Conservation (phyloP, 2,113 vertebrate species). For the Rhea americana region DNA sequence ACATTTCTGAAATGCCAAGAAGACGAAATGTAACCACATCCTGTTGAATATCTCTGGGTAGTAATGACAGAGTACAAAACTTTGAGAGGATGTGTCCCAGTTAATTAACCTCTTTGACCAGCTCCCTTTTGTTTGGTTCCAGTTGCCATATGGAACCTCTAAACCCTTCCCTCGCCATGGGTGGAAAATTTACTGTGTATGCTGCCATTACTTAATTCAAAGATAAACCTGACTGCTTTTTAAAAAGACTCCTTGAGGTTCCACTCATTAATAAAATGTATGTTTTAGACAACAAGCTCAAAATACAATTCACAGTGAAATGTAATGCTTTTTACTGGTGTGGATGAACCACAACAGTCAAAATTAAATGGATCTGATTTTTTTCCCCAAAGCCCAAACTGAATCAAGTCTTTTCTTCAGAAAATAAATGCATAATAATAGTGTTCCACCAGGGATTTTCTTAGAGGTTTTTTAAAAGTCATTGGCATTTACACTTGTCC, state of each 20-base stretch:
- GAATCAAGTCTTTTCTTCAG: not conserved
- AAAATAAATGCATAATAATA: not conserved
- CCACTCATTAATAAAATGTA: constrained; percentile 38
- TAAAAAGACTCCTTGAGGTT: constrained; percentile 16
- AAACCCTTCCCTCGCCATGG: constrained; percentile 75
- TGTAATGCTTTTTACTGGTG: not conserved
- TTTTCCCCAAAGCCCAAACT: not conserved
- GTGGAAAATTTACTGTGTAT: constrained; percentile 22
- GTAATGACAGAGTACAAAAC: constrained; percentile 76
- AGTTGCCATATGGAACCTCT: constrained; percentile 87
- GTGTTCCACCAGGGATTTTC: not conserved
- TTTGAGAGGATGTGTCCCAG: constrained; percentile 74
- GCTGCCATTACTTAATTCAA: constrained; percentile 27
- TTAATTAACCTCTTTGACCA: constrained; percentile 78
- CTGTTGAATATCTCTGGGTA: constrained; percentile 71
- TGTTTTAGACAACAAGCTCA: not conserved
- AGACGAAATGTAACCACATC: constrained; percentile 69
- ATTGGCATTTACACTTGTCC: not conserved
- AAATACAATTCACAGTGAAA: not conserved
- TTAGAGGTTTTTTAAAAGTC: not conserved
- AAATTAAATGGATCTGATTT: not conserved
- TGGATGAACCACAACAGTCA: not conserved
- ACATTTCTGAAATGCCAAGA: constrained; percentile 73
- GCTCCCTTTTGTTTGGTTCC: constrained; percentile 81
- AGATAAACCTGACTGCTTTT: constrained; percentile 38